Evolutionary conservation across 1,140 invertebrate species (phyloP).

Genomic region (Nomia melanderi): DNA sequence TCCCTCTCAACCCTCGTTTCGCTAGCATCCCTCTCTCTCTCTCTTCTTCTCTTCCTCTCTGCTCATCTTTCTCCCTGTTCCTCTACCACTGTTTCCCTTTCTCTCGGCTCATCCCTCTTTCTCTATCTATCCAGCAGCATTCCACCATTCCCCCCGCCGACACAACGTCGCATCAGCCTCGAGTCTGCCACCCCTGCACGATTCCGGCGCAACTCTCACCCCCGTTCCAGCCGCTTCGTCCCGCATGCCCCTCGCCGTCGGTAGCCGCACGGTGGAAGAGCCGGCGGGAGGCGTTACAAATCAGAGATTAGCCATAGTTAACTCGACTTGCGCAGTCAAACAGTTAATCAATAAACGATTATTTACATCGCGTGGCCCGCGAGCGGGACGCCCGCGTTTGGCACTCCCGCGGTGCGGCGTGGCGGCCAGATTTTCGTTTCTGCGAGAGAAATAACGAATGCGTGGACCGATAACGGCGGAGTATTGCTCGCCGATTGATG

Average conservation of each 20-base stretch:
- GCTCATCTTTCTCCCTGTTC: conserved; percentile 15
- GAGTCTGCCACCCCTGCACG: conserved; percentile 40
- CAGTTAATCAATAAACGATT: conserved; percentile 82
- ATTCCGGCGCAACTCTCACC: conserved; percentile 49
- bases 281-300: conserved; percentile 76
- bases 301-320: conserved; percentile 82
- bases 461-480: conserved; percentile 36
- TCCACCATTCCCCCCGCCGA: neutral
- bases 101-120: neutral
- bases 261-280: conserved; percentile 33
- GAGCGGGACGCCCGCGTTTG: conserved; percentile 11
- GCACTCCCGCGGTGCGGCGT: conserved; percentile 25
- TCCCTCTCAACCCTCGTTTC: conserved; percentile 17
- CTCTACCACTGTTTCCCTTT: conserved; percentile 8
- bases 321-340: conserved; percentile 81
- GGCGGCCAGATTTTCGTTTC: conserved; percentile 15
- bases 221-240: neutral
- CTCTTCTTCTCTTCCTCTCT: neutral
- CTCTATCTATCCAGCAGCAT: neutral
- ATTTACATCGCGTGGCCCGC: conserved; percentile 74
- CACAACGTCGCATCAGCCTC: conserved; percentile 32
- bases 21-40: neutral
- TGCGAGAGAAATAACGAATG: conserved; percentile 41
- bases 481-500: conserved; percentile 11
- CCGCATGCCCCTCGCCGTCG: no score